Base-by-base conservation (phyloP, 2,113 vertebrate genomes). In the Cariama cristata region DNA sequence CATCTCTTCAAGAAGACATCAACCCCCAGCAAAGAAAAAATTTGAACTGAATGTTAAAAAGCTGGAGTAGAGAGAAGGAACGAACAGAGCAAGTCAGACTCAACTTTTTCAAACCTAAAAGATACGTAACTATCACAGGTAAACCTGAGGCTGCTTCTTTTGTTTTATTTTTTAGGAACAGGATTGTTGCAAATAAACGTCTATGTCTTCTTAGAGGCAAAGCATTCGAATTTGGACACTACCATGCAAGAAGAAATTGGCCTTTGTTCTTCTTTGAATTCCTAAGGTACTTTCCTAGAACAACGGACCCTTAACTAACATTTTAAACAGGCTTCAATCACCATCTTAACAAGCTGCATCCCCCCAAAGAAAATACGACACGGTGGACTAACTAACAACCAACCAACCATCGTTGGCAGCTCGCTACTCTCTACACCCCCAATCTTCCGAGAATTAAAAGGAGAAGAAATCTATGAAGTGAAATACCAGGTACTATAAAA, bases 331-430 rank as follows among this genome's bases (percentile, higher is more conserved):
- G 16, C 17, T 88, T 88, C 38, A 71, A 79, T 74, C 85, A 93
- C 60, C 33, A 35, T 16, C 59, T 82, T 42, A 10, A 7, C 17
- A 66, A 86, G 23, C 63, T 68, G 53, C 12, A 50, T 16, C 11
- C 18, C 35, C 38, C 14, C 35, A 32, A 49, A 88, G 33, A 90
- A 93, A 90, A 91, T 20, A 42, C 0, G 15, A 63, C 20, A 69
- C 1, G 1, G 30, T 27, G 9, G 20, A 92, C 62, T 62, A 96
- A 66, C n/a, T 79, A 84, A 0, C 44, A 84, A 30, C 12, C n/a
- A 81, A 84, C 0, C 44, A 84, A 30, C 12, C 44, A 79, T 20
- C 0, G 0, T 0, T 33, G 26, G 49, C 52, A 94, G 28, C 26
- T 52, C 82, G 49, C 44, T 76, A 71, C n/a, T 56, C 74, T 68